A percentile compares a stretch with the other conserved stretches of the same genome.
phyloP scores from a whole-genome alignment of 2,888 invertebrate species.

The Gibbula magus region DNA sequence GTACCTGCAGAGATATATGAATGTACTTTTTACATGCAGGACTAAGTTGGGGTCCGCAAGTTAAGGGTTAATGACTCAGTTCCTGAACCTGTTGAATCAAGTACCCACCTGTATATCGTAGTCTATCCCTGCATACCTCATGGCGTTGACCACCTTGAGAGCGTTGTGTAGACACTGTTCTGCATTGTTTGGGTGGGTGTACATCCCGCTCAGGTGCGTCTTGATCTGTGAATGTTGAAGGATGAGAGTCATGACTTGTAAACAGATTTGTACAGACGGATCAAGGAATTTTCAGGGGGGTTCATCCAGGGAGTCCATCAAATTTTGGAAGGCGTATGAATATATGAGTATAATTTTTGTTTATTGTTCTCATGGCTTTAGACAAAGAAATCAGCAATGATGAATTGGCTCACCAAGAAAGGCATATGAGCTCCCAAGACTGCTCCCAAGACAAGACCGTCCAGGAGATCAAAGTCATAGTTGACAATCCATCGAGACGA shows the following conservation, averaged over 20 bases:
- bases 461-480: conserved; percentile 75
- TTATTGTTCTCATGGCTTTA: too few species aligned
- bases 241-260: background rate
- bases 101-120: conserved; percentile 71
- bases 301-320: too few species aligned
- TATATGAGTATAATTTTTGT: too few species aligned
- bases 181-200: conserved; percentile 71
- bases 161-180: conserved; percentile 75
- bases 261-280: background rate
- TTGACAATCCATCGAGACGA: conserved; percentile 75
- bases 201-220: conserved; percentile 72
- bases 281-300: too few species aligned
- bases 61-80: too few species aligned
- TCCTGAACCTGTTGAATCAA: too few species aligned
- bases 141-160: conserved; percentile 72
- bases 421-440: conserved; percentile 74
- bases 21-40: too few species aligned
- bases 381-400: too few species aligned
- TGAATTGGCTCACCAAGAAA: conserved; percentile 67
- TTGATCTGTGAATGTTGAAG: conserved; percentile 59
- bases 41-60: too few species aligned
- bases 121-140: conserved; percentile 72
- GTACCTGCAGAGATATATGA: too few species aligned
- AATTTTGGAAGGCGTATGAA: too few species aligned
- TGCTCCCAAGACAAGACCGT: conserved; percentile 73